Percentiles rank a stretch among this genome's conserved stretches.
These are phyloP conservation scores for Lemur catta DNA, from an alignment of 2,797 vertebrate genomes.

Conservation along the genomic window DNA sequence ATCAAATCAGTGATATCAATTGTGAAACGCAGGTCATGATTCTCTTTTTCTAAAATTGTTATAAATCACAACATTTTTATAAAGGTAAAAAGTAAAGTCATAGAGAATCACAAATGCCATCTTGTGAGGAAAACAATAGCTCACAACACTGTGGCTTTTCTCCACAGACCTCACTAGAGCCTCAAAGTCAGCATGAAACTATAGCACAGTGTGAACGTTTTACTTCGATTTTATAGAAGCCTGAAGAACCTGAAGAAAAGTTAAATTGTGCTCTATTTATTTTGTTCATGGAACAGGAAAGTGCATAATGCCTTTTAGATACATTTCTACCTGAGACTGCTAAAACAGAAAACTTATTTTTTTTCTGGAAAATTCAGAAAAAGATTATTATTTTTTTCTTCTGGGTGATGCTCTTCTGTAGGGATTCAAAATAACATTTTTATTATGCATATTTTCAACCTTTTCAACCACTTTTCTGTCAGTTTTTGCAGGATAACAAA, in stretches of 20 bases:
- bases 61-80: slow-evolving; percentile 14
- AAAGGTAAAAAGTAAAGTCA: not conserved
- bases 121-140: not conserved
- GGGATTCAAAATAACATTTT: not conserved
- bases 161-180: not conserved
- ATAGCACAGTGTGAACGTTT: not conserved
- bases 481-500: not conserved
- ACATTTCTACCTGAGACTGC: not conserved
- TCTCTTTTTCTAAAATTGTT: not conserved
- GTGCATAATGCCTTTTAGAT: not conserved
- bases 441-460: not conserved
- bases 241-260: not conserved
- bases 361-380: not conserved
- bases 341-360: not conserved
- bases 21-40: not conserved
- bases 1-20: not conserved
- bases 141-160: not conserved
- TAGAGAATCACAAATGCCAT: not conserved
- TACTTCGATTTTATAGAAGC: not conserved
- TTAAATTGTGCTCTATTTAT: not conserved
- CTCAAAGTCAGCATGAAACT: not conserved
- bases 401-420: not conserved
- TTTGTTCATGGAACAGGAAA: slow-evolving; percentile 1
- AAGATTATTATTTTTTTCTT: not conserved
- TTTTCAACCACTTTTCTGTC: not conserved